Conservation (phyloP, 2,797 vertebrate genomes). For the Urophycis tenuis region DNA sequence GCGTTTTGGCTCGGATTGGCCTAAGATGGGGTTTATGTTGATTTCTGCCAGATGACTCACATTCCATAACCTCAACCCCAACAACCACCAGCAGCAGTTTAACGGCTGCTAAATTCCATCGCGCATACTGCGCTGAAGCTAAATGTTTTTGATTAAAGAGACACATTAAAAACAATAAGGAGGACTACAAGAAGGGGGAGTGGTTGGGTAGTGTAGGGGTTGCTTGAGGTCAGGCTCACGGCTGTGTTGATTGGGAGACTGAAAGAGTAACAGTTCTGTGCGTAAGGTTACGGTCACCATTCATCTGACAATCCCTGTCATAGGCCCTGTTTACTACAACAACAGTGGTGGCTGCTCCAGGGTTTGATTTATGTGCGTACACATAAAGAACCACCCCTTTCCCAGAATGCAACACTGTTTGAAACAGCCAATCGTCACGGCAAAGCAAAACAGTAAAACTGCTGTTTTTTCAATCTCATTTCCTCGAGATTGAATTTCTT, state of each 20-base stretch:
- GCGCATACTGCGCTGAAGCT: conserved; percentile 16
- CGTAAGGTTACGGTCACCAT: not conserved
- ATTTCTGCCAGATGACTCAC: conserved; percentile 54
- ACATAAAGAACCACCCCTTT: not conserved
- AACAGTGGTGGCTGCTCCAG: not conserved
- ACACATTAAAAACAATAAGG: conserved; percentile 12
- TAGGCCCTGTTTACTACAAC: conserved; percentile 25
- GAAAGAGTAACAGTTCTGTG: not conserved
- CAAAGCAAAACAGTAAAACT: not conserved
- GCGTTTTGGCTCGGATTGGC: not conserved
- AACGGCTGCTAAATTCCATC: conserved; percentile 2
- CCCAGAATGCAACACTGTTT: not conserved
- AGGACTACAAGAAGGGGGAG: not conserved
- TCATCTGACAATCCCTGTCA: not conserved
- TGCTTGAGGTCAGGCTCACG: not conserved
- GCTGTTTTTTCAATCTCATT: not conserved
- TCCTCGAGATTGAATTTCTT: too few species aligned
- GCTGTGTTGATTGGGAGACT: not conserved
- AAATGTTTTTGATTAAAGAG: conserved; percentile 18
- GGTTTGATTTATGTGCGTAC: not conserved
- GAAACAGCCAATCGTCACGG: not conserved
- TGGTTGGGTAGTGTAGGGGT: not conserved
- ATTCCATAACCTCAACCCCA: conserved; percentile 24
- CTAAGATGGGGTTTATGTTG: not conserved
- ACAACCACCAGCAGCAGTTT: conserved; percentile 22